These are phyloP conservation scores for Bedellia somnulentella DNA, from an alignment of 2,888 invertebrate species.

Conservation along the genomic window DNA sequence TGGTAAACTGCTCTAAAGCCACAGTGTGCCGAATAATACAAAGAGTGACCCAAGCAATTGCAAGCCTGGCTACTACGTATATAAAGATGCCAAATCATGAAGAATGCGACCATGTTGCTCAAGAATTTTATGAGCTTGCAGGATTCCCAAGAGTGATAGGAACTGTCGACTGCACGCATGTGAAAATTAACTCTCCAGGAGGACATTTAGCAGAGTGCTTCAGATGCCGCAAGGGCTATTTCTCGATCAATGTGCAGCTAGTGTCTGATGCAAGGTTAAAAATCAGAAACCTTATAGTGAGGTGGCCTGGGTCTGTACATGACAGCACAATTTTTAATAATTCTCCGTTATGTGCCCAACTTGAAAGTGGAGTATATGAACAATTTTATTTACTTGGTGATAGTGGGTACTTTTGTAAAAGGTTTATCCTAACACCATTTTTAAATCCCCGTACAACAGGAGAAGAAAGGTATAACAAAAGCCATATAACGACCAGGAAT, in stretches of 20 bases:
- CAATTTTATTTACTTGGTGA: slow-evolving; percentile 10
- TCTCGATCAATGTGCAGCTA: slow-evolving; percentile 10
- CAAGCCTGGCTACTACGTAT: neutral
- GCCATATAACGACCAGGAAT: slow-evolving; percentile 9
- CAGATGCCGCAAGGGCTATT: slow-evolving; percentile 9
- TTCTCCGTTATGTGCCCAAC: slow-evolving; percentile 8
- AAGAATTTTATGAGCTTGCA: neutral
- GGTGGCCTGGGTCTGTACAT: slow-evolving; percentile 9
- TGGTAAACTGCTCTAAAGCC: slow-evolving; percentile 4
- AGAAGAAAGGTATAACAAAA: slow-evolving; percentile 9
- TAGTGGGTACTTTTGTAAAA: slow-evolving; percentile 6
- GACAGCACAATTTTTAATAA: too few relatives aligned
- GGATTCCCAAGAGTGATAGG: slow-evolving; percentile 6
- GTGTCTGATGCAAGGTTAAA: slow-evolving; percentile 6
- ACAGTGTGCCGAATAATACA: neutral
- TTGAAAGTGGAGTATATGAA: slow-evolving; percentile 6
- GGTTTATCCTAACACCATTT: slow-evolving; percentile 9
- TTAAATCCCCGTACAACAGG: neutral
- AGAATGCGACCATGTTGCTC: neutral
- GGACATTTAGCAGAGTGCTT: slow-evolving; percentile 8
- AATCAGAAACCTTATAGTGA: slow-evolving; percentile 7
- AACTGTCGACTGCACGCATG: slow-evolving; percentile 10
- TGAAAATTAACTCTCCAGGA: slow-evolving; percentile 9
- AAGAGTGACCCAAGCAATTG: slow-evolving; percentile 2
- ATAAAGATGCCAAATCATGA: slow-evolving; percentile 3